Evolutionary conservation across 2,888 invertebrate genomes (phyloP).

Genomic region (Netelia fuscicornis): DNA sequence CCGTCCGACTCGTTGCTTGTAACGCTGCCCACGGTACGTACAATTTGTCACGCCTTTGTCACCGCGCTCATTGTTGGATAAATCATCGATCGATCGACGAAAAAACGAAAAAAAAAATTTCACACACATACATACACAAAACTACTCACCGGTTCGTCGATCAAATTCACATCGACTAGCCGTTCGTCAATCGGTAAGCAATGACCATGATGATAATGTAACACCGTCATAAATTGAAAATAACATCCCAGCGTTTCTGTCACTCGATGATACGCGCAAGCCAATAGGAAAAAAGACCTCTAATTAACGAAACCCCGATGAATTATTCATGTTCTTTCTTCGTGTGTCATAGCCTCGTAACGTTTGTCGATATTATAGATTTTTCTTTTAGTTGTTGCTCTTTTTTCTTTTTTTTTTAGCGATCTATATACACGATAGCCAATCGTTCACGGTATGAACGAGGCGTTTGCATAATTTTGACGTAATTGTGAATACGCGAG

Average conservation of each 20-base stretch:
- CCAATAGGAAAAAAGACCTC: neutral
- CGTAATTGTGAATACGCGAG: constrained; percentile 51
- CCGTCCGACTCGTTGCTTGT: neutral
- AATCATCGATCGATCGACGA: constrained; percentile 18
- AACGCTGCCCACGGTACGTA: constrained; percentile 13
- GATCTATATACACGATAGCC: constrained; percentile 28
- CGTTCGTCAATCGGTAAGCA: constrained; percentile 11
- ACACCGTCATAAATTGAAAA: constrained; percentile 15
- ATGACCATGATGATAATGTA: neutral
- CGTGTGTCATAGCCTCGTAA: constrained; percentile 18
- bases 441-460: constrained; percentile 37
- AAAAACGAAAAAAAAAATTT: neutral
- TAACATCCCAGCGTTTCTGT: neutral
- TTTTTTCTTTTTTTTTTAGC: constrained; percentile 26
- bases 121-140: neutral
- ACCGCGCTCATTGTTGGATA: constrained; percentile 14
- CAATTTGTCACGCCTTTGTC: constrained; percentile 23
- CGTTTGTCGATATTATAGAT: constrained; percentile 18
- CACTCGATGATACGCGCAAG: neutral
- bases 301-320: constrained; percentile 48
- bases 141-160: constrained; percentile 4
- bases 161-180: neutral
- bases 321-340: constrained; percentile 50
- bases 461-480: constrained; percentile 63
- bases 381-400: too few species aligned